Percentiles rank a stretch among this genome's conserved stretches.
Conservation (phyloP, 2,888 invertebrate species). For the Hirtodrosophila confusa region DNA sequence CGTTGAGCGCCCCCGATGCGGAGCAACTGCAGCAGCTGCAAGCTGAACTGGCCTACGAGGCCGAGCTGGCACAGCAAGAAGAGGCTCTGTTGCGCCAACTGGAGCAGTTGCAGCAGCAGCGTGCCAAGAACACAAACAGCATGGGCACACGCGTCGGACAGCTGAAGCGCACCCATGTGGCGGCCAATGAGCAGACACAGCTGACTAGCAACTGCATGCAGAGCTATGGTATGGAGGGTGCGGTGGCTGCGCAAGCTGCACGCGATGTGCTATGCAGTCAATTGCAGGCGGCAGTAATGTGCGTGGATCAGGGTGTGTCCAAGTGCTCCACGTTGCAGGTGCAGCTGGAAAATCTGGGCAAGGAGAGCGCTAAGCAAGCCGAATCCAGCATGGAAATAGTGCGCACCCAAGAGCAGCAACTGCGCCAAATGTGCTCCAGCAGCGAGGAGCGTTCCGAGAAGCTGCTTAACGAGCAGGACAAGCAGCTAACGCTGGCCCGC, state of each 20-base stretch:
- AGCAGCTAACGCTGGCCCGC: constrained; percentile 34
- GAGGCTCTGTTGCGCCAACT: constrained; percentile 77
- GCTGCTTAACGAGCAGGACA: constrained; percentile 23
- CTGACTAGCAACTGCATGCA: constrained; percentile 30
- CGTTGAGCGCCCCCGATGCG: constrained; percentile 46
- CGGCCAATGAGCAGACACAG: constrained; percentile 30
- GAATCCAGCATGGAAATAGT: constrained; percentile 36
- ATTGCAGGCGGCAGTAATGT: constrained; percentile 42
- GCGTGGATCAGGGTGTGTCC: constrained; percentile 57
- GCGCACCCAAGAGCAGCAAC: constrained; percentile 36
- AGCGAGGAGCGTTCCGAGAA: constrained; percentile 42
- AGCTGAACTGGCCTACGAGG: constrained; percentile 58
- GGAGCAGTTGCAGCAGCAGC: constrained; percentile 82
- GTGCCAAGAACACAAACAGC: constrained; percentile 74
- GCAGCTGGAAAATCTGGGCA: constrained; percentile 61
- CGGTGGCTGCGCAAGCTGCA: constrained; percentile 40
- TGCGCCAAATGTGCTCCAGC: constrained; percentile 33
- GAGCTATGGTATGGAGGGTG: constrained; percentile 36
- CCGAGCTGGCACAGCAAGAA: constrained; percentile 64
- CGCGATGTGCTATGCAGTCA: constrained; percentile 45
- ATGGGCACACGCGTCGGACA: constrained; percentile 68
- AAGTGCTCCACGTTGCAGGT: constrained; percentile 65
- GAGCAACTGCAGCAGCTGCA: constrained; percentile 57
- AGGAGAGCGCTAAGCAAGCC: constrained; percentile 53
- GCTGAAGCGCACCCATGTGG: constrained; percentile 52